Conservation (phyloP, 2,113 vertebrate genomes). For the Dasyprocta punctata region DNA sequence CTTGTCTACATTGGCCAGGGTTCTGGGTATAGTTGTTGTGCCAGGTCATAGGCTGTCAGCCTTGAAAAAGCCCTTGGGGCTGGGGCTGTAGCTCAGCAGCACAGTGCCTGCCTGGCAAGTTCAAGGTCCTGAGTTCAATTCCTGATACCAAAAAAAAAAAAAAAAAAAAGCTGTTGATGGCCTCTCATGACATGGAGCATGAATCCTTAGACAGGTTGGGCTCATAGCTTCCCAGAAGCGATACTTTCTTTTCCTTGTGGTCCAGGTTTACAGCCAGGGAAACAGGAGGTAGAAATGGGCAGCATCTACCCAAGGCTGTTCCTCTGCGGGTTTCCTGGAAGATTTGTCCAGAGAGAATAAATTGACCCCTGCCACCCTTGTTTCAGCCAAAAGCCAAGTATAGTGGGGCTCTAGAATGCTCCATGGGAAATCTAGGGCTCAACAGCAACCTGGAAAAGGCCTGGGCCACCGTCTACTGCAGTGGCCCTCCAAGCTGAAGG, state of each 20-base stretch:
- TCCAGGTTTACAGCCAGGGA: conserved; percentile 1
- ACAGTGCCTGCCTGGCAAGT: no score
- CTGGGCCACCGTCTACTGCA: background rate
- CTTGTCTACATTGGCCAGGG: background rate
- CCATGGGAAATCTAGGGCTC: background rate
- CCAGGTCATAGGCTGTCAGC: conserved; percentile 35
- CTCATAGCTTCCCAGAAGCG: background rate
- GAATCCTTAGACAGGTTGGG: conserved; percentile 10
- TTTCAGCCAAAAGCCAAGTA: background rate
- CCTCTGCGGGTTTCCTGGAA: background rate
- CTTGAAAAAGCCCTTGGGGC: background rate
- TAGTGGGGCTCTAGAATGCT: background rate
- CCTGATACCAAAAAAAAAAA: no score
- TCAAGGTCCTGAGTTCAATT: no score
- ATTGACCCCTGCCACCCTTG: background rate
- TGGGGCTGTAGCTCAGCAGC: no score
- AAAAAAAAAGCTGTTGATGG: background rate
- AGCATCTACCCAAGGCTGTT: background rate
- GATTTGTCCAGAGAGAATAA: background rate
- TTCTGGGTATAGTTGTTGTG: background rate
- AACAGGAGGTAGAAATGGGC: background rate
- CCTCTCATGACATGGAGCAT: background rate
- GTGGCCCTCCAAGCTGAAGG: background rate
- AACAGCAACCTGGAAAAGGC: conserved; percentile 6
- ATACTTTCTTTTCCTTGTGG: conserved; percentile 11